Base-by-base conservation (phyloP, 1,140 invertebrate species). In the Panagrolaimus sp. region DNA sequence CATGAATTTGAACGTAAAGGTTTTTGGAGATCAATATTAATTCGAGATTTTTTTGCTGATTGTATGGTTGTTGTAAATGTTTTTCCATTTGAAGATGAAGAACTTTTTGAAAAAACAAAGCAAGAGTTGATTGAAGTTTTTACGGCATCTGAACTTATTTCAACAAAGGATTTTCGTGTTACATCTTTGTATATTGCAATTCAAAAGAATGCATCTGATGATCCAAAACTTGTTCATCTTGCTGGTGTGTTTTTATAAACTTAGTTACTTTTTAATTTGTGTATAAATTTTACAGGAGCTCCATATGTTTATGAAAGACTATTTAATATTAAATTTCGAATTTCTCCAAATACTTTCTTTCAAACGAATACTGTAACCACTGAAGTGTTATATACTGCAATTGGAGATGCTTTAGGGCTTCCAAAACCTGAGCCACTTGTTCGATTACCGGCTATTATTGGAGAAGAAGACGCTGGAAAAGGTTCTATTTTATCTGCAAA, bases 341-440 rank as follows among this genome's bases (percentile, higher is more conserved):
- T 98, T 73, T 96, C 94, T 0, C 92, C 94, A 0, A 87, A 90
- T 83, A 90, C 94, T 7, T 98, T 98, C 84, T 97, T 88, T 71
- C 85, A 87, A 89, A 88, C 96, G 1, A 98, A 98, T 83, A 92
- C 92, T 5, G 80, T 84, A 44, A 92, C 88, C 9, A 91, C 93
- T 0, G 90, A 93, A 84, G 86, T 93, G 44, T 84, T 98, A 5
- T 98, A 96, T 82, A 86, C 89, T 72, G 87, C 88, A 38, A 90
- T 93, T 1, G 90, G 89, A 31, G 89, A 93, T 47, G 82, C 80
- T 79, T 80, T 83, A 27, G 47, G 65, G 9, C 63, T 79, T 27
- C 77, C 77, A 46, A 66, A 78, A 48, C 25, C 20, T 20, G 57
- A 66, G 8, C 14, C 27, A 5, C 13, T 27, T 14, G 42, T 44